phyloP scores from a whole-genome alignment of 2,797 vertebrate genomes.

The Gymnoscopelus microlampas region DNA sequence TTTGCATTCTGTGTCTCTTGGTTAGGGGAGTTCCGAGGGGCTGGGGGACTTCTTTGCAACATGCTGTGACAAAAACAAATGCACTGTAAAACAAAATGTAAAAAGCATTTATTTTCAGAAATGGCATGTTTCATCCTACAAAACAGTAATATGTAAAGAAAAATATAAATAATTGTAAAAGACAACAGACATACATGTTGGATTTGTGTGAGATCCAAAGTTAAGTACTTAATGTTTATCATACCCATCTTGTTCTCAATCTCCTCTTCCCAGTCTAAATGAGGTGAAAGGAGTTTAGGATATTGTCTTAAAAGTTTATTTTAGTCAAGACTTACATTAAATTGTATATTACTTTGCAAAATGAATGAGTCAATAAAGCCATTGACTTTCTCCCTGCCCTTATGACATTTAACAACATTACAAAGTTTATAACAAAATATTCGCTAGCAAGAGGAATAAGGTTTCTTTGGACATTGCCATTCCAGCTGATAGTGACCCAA shows the following conservation, averaged over 20 bases:
- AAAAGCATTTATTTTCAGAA: conserved; percentile 91
- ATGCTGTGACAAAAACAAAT: conserved; percentile 33
- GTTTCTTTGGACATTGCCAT: conserved; percentile 4
- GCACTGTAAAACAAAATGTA: conserved; percentile 79
- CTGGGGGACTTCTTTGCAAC: not conserved
- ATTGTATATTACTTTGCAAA: conserved; percentile 9
- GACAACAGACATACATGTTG: conserved; percentile 49
- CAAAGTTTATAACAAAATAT: conserved; percentile 50
- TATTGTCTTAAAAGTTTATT: conserved; percentile 29
- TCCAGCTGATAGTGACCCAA: conserved; percentile 14
- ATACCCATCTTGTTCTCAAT: conserved; percentile 20
- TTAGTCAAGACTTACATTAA: conserved; percentile 14
- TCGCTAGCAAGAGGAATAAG: not conserved
- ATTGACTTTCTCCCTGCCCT: conserved; percentile 22
- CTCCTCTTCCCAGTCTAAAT: conserved; percentile 23
- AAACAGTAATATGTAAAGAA: conserved; percentile 12
- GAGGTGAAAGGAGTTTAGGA: conserved; percentile 19
- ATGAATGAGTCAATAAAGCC: conserved; percentile 15
- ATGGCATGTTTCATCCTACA: conserved; percentile 39
- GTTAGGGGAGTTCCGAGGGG: conserved; percentile 5
- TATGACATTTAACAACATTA: conserved; percentile 34
- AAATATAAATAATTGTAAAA: conserved; percentile 53
- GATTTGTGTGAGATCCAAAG: conserved; percentile 50
- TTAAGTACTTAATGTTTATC: conserved; percentile 24
- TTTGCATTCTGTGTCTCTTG: conserved; percentile 15